Conservation (phyloP, 2,113 vertebrate genomes). For the Calonectris borealis region DNA sequence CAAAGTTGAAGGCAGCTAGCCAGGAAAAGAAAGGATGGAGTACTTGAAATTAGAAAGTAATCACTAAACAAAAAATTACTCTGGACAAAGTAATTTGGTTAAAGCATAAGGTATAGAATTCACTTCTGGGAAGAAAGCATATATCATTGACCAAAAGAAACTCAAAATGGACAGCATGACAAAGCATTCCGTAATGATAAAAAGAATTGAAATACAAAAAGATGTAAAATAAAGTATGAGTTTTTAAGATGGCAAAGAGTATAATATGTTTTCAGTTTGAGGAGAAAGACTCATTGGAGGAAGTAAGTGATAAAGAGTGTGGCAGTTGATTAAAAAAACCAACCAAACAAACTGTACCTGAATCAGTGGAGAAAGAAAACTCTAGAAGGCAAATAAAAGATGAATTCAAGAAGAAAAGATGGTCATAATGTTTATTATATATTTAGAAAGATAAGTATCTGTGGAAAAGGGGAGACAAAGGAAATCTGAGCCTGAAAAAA, state of each 20-base stretch:
- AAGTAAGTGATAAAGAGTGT: not conserved
- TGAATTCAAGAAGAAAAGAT: not conserved
- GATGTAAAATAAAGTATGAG: not conserved
- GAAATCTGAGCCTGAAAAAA: not conserved
- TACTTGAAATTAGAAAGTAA: not conserved
- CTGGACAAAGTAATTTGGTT: not conserved
- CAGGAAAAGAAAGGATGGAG: not conserved
- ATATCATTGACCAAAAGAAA: not conserved
- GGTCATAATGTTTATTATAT: not conserved
- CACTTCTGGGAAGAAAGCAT: not conserved
- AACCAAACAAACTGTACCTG: not conserved
- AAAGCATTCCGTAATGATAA: not conserved
- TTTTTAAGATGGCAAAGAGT: not conserved
- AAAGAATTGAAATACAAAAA: not conserved
- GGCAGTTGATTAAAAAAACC: not conserved
- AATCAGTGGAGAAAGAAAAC: not conserved
- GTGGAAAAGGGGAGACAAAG: not conserved
- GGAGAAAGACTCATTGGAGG: not conserved
- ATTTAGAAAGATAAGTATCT: not conserved
- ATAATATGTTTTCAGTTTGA: not conserved
- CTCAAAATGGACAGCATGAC: not conserved
- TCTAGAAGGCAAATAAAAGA: not conserved
- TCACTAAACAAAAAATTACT: not conserved
- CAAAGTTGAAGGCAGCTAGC: not conserved
- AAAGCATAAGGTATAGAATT: not conserved